Evolutionary conservation across 2,888 invertebrate genomes (phyloP), one percentile per base, ranked within the genome.

Genomic region (Liodrosophila aerea): DNA sequence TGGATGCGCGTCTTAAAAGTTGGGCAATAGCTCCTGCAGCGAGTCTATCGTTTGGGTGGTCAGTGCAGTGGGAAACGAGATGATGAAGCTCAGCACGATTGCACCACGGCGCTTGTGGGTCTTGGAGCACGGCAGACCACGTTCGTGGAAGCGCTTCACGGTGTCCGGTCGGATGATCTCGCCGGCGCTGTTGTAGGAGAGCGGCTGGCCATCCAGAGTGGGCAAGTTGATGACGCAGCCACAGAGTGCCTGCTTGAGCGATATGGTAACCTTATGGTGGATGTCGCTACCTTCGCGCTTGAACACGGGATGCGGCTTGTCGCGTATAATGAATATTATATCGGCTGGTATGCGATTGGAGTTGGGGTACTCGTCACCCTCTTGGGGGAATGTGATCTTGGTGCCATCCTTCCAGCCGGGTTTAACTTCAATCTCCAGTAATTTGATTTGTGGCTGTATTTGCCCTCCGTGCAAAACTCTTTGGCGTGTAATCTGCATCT

Each of bases 361-460:
- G n/a, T n/a, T n/a, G n/a, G n/a, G 93, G 7, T 94, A 94, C 88
- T 98, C 98, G 88, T 98, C 98, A 12, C 98, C 98, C 90, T 98
- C 98, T 83, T 95, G 94, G 87, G 97, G 96, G 92, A 98, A 98
- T 63, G 98, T 98, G 68, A 98, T 97, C 91, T 97, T 98, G 0
- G 98, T 98, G 15, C 98, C 98, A 2, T 97, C 95, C 89, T 98
- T 98, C 98, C 98, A 98, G 5, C 98, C 98, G 0, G 98, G 97
- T 88, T 97, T 98, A 0, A 98, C 95, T 72, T 96, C 96, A 66
- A 98, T 97, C 2, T 97, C 96, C 22, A 97, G 90, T 7, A 98
- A 96, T 91, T 98, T 98, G 87, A 98, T 97, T 89, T 98, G 98
- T 81, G 95, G 95, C 83, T 94, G 94, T 0, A 94, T 5, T 9